Conservation (phyloP, 1,140 invertebrate species). For the Drosophila varians region DNA sequence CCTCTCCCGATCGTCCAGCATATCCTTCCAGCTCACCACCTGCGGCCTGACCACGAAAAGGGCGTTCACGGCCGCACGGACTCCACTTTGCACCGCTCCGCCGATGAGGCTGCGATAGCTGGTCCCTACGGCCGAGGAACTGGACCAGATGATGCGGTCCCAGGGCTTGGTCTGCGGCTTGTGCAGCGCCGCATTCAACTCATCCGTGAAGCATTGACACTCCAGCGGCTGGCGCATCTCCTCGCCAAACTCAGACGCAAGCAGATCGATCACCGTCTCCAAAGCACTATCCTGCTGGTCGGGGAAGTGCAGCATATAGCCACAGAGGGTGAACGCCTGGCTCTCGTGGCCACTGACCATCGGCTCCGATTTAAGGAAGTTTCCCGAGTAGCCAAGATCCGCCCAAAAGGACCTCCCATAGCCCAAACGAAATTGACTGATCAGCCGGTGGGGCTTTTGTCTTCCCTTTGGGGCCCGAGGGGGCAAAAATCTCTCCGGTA, state of each 20-base stretch:
- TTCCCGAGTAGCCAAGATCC: constrained; percentile 56
- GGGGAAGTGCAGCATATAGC: constrained; percentile 53
- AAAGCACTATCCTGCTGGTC: constrained; percentile 24
- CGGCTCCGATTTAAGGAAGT: constrained; percentile 51
- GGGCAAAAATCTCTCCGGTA: constrained; percentile 37
- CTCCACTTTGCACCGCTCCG: constrained; percentile 78
- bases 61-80: constrained; percentile 69
- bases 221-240: constrained; percentile 55
- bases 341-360: constrained; percentile 54
- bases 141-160: constrained; percentile 72
- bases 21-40: constrained; percentile 67
- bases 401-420: constrained; percentile 64
- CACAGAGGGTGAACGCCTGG: constrained; percentile 19
- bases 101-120: constrained; percentile 70
- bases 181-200: constrained; percentile 22
- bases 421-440: constrained; percentile 55
- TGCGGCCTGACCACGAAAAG: constrained; percentile 69
- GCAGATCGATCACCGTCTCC: constrained; percentile 32
- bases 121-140: constrained; percentile 60
- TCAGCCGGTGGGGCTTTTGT: neutral
- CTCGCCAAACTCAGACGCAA: constrained; percentile 50
- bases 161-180: constrained; percentile 60
- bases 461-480: neutral
- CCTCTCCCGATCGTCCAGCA: constrained; percentile 46
- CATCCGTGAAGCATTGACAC: constrained; percentile 35